A percentile compares a stretch with the other conserved stretches of the same genome.
phyloP scores from a whole-genome alignment of 1,140 invertebrate genomes.

The Drosophila pseudoananassae region DNA sequence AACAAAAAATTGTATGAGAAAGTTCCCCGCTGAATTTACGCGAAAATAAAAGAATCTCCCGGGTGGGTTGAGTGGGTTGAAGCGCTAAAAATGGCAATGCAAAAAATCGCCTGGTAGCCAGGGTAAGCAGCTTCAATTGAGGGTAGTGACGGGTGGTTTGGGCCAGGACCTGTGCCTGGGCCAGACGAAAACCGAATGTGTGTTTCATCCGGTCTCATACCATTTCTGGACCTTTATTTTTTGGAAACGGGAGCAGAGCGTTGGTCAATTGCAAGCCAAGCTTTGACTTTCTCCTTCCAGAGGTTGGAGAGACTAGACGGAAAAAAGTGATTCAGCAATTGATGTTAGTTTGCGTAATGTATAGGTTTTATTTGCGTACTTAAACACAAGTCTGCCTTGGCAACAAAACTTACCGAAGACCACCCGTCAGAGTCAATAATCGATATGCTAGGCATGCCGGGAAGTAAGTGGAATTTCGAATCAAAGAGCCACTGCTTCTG shows the following conservation, averaged over 20 bases:
- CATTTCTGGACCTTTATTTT: slow-evolving; percentile 9
- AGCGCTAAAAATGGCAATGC: slow-evolving; percentile 75
- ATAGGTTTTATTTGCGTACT: background rate
- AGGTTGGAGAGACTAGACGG: background rate
- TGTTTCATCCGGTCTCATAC: slow-evolving; percentile 14
- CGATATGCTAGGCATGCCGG: slow-evolving; percentile 43
- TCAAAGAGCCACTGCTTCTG: slow-evolving; percentile 1
- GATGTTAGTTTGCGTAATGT: background rate
- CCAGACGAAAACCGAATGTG: slow-evolving; percentile 74
- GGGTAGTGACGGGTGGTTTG: background rate
- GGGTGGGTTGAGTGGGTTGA: slow-evolving; percentile 22
- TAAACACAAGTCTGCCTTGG: slow-evolving; percentile 10
- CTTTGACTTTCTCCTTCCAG: slow-evolving; percentile 30
- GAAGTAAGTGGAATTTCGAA: slow-evolving; percentile 4
- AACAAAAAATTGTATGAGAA: slow-evolving; percentile 65
- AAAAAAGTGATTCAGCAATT: background rate
- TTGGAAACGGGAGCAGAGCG: slow-evolving; percentile 24
- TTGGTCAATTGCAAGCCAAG: slow-evolving; percentile 80
- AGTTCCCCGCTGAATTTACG: slow-evolving; percentile 68
- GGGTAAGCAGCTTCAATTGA: slow-evolving; percentile 54
- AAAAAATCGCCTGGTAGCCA: slow-evolving; percentile 58
- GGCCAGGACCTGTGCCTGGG: slow-evolving; percentile 8
- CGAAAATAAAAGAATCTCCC: slow-evolving; percentile 66
- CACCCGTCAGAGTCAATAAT: slow-evolving; percentile 63
- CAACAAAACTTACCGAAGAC: background rate